A percentile compares a stretch with the other conserved stretches of the same genome.
These are phyloP conservation scores for Drosophila sp. DNA, from an alignment of 1,140 invertebrate species.

Conservation along the genomic window DNA sequence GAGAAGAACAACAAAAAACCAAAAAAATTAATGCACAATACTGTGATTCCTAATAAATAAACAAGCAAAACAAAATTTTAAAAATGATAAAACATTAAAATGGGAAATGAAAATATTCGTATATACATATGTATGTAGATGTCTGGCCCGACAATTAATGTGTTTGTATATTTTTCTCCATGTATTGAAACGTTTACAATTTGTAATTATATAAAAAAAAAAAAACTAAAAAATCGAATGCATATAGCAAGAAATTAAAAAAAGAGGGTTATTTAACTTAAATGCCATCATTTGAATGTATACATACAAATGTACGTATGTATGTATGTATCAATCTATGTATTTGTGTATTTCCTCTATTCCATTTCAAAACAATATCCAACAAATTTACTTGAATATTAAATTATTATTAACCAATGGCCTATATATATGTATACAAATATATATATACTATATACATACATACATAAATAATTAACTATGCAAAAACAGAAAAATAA, in stretches of 20 bases:
- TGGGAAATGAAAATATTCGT: conserved; percentile 19
- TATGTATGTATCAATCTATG: neutral
- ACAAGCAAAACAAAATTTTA: conserved; percentile 19
- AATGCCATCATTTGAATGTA: neutral
- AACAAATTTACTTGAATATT: conserved; percentile 52
- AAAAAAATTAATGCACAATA: conserved; percentile 64
- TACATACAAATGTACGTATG: neutral
- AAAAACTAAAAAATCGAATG: conserved; percentile 36
- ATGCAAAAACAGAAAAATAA: conserved; percentile 21
- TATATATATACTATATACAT: conserved; percentile 30
- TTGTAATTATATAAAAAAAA: conserved; percentile 53
- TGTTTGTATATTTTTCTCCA: conserved; percentile 58
- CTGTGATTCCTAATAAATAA: conserved; percentile 66
- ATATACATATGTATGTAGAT: conserved; percentile 23
- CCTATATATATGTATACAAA: conserved; percentile 48
- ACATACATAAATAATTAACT: conserved; percentile 38
- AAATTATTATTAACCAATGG: conserved; percentile 48
- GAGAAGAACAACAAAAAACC: conserved; percentile 13
- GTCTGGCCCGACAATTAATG: conserved; percentile 46
- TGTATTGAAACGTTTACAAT: conserved; percentile 50
- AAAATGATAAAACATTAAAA: conserved; percentile 20
- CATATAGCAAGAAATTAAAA: conserved; percentile 13
- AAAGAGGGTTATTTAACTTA: neutral
- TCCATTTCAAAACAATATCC: conserved; percentile 50
- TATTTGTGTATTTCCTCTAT: conserved; percentile 1